Evolutionary conservation across 2,888 invertebrate genomes (phyloP).

Genomic region (Eubasilissa splendida): DNA sequence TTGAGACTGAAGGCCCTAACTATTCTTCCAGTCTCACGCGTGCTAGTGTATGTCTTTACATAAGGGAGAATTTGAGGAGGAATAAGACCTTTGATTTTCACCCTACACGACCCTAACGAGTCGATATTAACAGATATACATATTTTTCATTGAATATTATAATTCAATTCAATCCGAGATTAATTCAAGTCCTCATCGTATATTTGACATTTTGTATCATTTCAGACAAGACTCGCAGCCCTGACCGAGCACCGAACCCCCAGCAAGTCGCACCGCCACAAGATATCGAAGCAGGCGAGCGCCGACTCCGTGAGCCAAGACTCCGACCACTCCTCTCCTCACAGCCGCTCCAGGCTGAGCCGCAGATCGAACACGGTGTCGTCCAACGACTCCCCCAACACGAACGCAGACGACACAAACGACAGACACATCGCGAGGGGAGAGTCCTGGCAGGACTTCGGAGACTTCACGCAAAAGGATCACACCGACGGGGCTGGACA

Average conservation of each 20-base stretch:
- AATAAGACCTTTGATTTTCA: too few relatives aligned
- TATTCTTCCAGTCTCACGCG: too few relatives aligned
- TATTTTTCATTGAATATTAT: too few relatives aligned
- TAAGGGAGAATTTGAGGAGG: too few relatives aligned
- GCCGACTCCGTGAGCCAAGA: conserved; percentile 42
- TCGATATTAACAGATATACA: too few relatives aligned
- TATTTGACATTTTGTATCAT: background rate
- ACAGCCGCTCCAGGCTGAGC: conserved; percentile 12
- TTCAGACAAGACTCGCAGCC: conserved; percentile 65
- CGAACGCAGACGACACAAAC: background rate
- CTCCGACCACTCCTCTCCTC: conserved; percentile 41
- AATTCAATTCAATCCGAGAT: too few relatives aligned
- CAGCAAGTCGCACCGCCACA: conserved; percentile 20
- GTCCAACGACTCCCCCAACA: conserved; percentile 41
- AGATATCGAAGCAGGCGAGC: conserved; percentile 34
- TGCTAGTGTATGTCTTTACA: too few relatives aligned
- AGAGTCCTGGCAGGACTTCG: conserved; percentile 19
- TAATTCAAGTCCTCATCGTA: too few relatives aligned
- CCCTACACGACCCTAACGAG: too few relatives aligned
- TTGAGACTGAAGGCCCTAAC: too few relatives aligned
- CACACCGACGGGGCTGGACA: background rate
- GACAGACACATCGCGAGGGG: conserved; percentile 21
- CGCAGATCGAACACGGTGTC: conserved; percentile 47
- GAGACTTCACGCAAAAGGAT: background rate
- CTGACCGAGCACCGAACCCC: conserved; percentile 50